Evolutionary conservation across 1,140 invertebrate species (phyloP), one percentile per base, ranked within the genome.

Genomic region (Drosophila varians): DNA sequence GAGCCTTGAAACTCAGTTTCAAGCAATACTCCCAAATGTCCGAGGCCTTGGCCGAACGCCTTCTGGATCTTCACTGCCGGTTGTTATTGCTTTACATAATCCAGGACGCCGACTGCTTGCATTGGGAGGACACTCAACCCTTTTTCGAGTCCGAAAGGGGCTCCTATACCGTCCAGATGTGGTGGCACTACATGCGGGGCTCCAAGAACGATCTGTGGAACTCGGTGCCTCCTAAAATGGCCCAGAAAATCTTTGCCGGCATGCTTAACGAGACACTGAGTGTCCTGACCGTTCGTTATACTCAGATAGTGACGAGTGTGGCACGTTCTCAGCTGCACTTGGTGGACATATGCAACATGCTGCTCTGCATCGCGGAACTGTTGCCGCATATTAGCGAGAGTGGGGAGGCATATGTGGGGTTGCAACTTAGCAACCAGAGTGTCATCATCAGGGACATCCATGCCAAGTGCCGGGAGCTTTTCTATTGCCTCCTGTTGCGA

Each of bases 141-240:
- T 95, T 93, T 77, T 94, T 92, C 71, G 95, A 95, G 89, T 94
- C 93, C 6, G 95, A 96, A 74, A 90, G 94, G 23, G 95, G 94
- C 1, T 96, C 95, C 1, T 96, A 95, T 40, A 94, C 94, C 3
- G 93, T 96, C 45, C 96, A 96, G 89, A 96, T 96, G 93, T 97
- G 96, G 96, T 95, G 95, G 94, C 92, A 96, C 3, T 96, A 96
- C 77, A 96, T 97, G 94, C 93, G 96, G 92, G 95, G 96, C 94
- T 95, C 94, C 3, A 93, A 93, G 72, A 93, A 94, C 76, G 95
- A 96, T 91, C 90, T 96, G 21, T 96, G 96, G 95, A 95, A 94
- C 64, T 96, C 95, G 0, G 95, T 96, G 4, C 95, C 96, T 2
- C 95, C 95, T 0, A 95, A 95, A 91, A 96, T 95, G 94, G 95